Evolutionary conservation across 2,888 invertebrate species (phyloP), one percentile per base, ranked within the genome.

Genomic region (Apoderus coryli): DNA sequence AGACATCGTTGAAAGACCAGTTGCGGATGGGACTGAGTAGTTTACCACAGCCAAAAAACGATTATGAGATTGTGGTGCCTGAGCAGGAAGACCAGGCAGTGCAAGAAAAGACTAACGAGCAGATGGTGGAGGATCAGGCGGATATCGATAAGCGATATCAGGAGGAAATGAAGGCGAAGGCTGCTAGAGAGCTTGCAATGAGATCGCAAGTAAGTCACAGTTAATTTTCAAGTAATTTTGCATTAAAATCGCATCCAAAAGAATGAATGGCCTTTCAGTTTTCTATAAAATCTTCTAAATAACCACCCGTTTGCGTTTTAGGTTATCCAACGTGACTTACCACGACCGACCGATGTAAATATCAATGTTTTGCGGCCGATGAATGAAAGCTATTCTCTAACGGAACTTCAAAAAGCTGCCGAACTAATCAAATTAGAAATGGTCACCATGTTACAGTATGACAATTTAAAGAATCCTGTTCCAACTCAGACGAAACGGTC

Each of bases 31-130:
- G 85, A 1, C 62, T 96, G 14, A 75, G 77, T 13, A 63, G 76
- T 1, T 62, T 99, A 34, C 98, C 98, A 2, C 59, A 72, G 2
- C 96, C 98, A 0, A 80, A 82, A 44, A 96, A 99, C 54, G 96
- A 99, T 60, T 99, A 92, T 56, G 96, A 98, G 63, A 93, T 96
- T 48, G 93, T 96, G 23, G 85, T 95, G 9, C 93, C 95, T 0
- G 92, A 92, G 38, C 71, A 76, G 31, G 79, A 80, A 31, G 65
- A 65, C 27, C 61, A 64, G 10, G 60, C 59, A 2, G 10, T 55
- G 25, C 62, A 66, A 33, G 59, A 63, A 36, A 46, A 56, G 19
- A 39, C 41, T 2, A 43, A 42, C 22, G 38, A 10, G 10, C 27
- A 31, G n/a, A 16, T 31, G 37, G 32, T 81, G 1, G 86, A 88